A percentile compares a stretch with the other conserved stretches of the same genome.
phyloP scores from a whole-genome alignment of 1,140 invertebrate species.

The Goniozus legneri region DNA sequence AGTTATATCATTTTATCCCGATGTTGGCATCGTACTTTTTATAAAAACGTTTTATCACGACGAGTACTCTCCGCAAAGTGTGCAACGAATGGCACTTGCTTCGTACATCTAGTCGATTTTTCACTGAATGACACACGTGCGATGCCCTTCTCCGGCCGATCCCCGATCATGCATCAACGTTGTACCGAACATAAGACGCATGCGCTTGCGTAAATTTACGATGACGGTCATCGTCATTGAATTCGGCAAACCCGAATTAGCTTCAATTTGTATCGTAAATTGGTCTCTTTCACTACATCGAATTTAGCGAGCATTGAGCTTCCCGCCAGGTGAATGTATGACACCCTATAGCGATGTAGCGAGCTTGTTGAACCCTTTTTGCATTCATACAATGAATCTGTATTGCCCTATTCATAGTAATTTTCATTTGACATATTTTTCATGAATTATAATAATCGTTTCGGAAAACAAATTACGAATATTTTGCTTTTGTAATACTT shows the following conservation, averaged over 20 bases:
- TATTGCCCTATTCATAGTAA: no score
- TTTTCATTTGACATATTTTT: no score
- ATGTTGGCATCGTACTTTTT: no score
- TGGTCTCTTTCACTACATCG: background rate
- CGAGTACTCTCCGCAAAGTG: constrained; percentile 1
- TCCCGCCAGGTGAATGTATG: background rate
- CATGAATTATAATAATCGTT: no score
- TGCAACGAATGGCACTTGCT: constrained; percentile 8
- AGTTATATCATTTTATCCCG: no score
- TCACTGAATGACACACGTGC: constrained; percentile 20
- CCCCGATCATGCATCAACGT: background rate
- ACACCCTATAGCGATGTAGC: no score
- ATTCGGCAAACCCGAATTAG: constrained; percentile 11
- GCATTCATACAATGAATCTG: no score
- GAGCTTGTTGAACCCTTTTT: no score
- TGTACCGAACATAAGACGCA: constrained; percentile 14
- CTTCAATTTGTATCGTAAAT: constrained; percentile 14
- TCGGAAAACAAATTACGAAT: no score
- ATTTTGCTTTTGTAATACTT: no score
- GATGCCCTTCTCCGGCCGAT: constrained; percentile 6
- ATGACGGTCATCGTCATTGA: constrained; percentile 5
- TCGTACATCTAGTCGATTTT: constrained; percentile 15
- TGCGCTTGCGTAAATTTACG: constrained; percentile 10
- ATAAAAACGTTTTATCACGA: no score
- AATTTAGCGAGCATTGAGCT: constrained; percentile 1